Evolutionary conservation across 2,113 vertebrate species (phyloP), one percentile per base, ranked within the genome.

Genomic region (Thalassarche chlororhynchos): DNA sequence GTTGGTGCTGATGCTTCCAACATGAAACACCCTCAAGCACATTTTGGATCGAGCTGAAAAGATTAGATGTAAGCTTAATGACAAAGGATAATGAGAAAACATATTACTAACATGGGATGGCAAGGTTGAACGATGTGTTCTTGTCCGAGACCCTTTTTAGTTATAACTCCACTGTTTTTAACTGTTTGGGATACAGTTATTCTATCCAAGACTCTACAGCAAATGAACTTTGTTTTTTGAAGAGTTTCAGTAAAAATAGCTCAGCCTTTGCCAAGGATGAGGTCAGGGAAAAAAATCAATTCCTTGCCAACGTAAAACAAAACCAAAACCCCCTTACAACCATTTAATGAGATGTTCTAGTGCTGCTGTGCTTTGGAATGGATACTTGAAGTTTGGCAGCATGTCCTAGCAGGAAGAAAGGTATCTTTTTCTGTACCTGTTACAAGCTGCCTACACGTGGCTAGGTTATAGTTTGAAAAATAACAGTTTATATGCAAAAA

Each of bases 181-280:
- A 55, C 15, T 55, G 15, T 44, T 86, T 20, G 60, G 21, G 26
- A n/a, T 75, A 49, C 9, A 8, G n/a, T 78, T 64, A 36, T 72
- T 83, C 47, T 34, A 24, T 18, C 34, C 29, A 42, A 70, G 62
- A 66, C 10, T 40, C n/a, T 34, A 44, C 7, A 68, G 47, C 46
- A 58, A 77, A 71, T 38, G 3, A 82, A 72, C 40, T 54, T 66
- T 31, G 28, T 72, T 89, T 92, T 69, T 89, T 42, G 17, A 65
- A 76, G 38, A 47, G 21, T 54, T 94, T 89, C 32, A 47, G 87
- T 77, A 77, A 92, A 96, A 94, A 62, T 46, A 95, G 42, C 29
- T 94, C 76, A 62, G 51, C 55, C 38, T 20, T n/a, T 84, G 84
- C 80, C 94, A 93, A 94, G 31, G 69, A 82, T 89, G 87, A 94